phyloP scores from a whole-genome alignment of 2,797 vertebrate genomes.

The Manis pentadactyla region DNA sequence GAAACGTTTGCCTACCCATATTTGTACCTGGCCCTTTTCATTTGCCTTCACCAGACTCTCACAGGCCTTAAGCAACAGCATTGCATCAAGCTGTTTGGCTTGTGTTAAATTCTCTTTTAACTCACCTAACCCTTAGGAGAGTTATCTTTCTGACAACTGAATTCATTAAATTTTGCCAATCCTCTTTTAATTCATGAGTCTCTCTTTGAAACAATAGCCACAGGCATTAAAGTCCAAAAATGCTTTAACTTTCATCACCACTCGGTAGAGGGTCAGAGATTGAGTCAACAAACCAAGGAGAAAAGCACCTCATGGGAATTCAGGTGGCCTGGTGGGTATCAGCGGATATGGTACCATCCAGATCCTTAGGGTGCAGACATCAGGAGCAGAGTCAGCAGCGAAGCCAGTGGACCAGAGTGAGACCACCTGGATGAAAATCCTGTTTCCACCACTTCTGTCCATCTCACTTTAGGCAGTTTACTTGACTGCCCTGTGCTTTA shows the following conservation, averaged over 20 bases:
- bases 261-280: neutral
- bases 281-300: neutral
- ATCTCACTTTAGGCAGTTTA: neutral
- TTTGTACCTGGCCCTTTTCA: neutral
- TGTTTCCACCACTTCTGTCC: neutral
- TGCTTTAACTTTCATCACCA: neutral
- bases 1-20: neutral
- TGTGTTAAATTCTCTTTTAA: constrained; percentile 26
- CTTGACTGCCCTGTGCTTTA: neutral
- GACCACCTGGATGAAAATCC: no score
- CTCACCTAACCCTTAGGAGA: neutral
- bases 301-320: neutral
- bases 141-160: constrained; percentile 10
- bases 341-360: neutral
- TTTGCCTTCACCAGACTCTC: neutral
- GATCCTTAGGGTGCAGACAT: neutral
- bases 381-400: neutral
- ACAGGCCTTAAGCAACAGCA: neutral
- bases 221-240: neutral
- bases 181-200: constrained; percentile 25
- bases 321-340: no score
- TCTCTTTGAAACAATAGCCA: constrained; percentile 33
- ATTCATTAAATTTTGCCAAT: neutral
- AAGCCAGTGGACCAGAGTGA: neutral
- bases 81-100: neutral